Evolutionary conservation across 2,888 invertebrate genomes (phyloP).

Genomic region (Falcaria lacertinaria): DNA sequence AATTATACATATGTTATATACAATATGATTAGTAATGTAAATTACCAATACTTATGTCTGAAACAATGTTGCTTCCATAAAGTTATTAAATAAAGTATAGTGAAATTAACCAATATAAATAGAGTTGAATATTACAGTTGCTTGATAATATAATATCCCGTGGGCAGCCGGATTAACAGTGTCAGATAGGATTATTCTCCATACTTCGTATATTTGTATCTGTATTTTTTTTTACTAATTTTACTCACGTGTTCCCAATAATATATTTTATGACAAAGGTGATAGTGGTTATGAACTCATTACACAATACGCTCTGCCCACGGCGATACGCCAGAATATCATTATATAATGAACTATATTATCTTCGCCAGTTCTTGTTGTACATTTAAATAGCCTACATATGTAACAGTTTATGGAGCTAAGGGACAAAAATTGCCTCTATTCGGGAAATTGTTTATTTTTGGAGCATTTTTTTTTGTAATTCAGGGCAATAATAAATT

Average conservation of each 20-base stretch:
- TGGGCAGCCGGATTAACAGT: slow-evolving; percentile 26
- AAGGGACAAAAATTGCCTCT: background rate
- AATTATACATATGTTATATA: slow-evolving; percentile 76
- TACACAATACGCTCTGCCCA: slow-evolving; percentile 39
- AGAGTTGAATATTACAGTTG: slow-evolving; percentile 33
- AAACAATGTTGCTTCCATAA: slow-evolving; percentile 73
- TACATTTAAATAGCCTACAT: slow-evolving; percentile 7
- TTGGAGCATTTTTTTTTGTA: background rate
- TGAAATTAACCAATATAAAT: slow-evolving; percentile 42
- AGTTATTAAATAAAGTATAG: slow-evolving; percentile 48
- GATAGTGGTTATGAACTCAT: slow-evolving; percentile 46
- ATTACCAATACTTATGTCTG: slow-evolving; percentile 61
- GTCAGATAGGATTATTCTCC: background rate
- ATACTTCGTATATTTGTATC: background rate
- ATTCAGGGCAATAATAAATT: background rate
- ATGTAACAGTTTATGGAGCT: background rate
- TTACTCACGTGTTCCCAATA: slow-evolving; percentile 7
- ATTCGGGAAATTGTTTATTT: background rate
- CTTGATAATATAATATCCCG: slow-evolving; percentile 34
- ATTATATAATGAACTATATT: background rate
- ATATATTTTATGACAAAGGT: slow-evolving; percentile 17
- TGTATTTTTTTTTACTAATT: background rate
- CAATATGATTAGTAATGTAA: slow-evolving; percentile 64
- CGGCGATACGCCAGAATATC: slow-evolving; percentile 22
- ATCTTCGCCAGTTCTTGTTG: slow-evolving; percentile 6